Percentiles rank a stretch among this genome's conserved stretches.
phyloP scores from a whole-genome alignment of 2,113 vertebrate species.

The Ciconia stormi region DNA sequence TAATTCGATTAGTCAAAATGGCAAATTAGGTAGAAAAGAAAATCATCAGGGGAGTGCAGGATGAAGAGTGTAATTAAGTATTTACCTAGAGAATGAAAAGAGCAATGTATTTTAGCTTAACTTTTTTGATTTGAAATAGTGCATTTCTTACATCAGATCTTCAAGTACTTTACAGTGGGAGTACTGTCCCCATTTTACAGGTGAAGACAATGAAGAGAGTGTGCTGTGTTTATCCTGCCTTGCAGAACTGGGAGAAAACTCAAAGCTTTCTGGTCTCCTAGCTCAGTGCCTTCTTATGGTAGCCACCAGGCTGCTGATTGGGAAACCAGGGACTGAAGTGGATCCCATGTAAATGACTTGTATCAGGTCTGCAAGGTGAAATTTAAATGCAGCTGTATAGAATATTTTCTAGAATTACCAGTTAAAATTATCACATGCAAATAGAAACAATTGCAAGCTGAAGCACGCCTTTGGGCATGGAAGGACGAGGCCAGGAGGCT shows the following conservation, averaged over 20 bases:
- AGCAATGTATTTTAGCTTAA: not conserved
- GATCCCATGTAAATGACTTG: not conserved
- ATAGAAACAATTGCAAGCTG: constrained; percentile 17
- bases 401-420: constrained; percentile 36
- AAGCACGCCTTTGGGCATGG: not conserved
- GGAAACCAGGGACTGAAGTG: not conserved
- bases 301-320: not conserved
- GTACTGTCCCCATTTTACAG: not conserved
- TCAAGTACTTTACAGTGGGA: not conserved
- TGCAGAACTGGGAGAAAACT: not conserved
- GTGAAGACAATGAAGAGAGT: not conserved
- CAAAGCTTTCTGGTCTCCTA: not conserved
- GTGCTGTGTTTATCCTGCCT: not conserved
- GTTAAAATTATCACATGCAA: constrained; percentile 47
- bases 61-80: not conserved
- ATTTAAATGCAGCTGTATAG: not conserved
- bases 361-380: not conserved
- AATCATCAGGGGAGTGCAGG: not conserved
- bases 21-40: not conserved
- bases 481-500: not conserved
- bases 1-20: constrained; percentile 19
- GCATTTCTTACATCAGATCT: not conserved
- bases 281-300: rapidly evolving
- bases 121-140: not conserved
- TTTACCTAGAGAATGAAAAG: not conserved